phyloP scores from a whole-genome alignment of 2,888 invertebrate species.

The Mimas tiliae region DNA sequence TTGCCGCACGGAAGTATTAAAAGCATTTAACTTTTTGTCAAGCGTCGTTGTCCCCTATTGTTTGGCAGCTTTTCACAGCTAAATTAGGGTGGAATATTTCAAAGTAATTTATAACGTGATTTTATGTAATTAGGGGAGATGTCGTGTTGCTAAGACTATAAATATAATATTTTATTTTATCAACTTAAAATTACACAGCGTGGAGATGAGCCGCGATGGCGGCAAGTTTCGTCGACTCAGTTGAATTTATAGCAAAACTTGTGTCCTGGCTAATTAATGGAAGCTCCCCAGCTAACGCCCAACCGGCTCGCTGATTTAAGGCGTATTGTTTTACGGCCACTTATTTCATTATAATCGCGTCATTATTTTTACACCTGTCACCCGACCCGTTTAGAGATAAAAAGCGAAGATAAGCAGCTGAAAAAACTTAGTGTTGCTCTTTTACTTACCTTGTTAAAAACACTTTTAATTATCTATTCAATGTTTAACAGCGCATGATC shows the following conservation, averaged over 20 bases:
- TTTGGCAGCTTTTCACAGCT: conserved; percentile 67
- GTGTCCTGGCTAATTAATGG: conserved; percentile 81
- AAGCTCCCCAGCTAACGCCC: conserved; percentile 70
- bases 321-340: conserved; percentile 66
- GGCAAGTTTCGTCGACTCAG: conserved; percentile 73
- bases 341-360: conserved; percentile 32
- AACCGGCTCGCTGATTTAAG: conserved; percentile 69
- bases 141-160: conserved; percentile 66
- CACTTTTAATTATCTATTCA: conserved; percentile 1
- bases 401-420: not conserved
- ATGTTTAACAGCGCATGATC: not conserved
- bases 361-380: conserved; percentile 26
- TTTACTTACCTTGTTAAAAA: not conserved
- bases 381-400: conserved; percentile 12
- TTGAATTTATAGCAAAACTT: conserved; percentile 83
- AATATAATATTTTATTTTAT: conserved; percentile 83
- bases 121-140: conserved; percentile 74
- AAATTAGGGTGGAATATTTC: conserved; percentile 70
- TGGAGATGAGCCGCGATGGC: conserved; percentile 71
- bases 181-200: conserved; percentile 75
- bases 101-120: conserved; percentile 74
- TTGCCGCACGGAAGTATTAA: conserved; percentile 66
- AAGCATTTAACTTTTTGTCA: conserved; percentile 64
- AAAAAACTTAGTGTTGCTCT: not conserved
- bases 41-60: conserved; percentile 66